Conservation (phyloP, 1,140 invertebrate species). For the Magallana angulata region DNA sequence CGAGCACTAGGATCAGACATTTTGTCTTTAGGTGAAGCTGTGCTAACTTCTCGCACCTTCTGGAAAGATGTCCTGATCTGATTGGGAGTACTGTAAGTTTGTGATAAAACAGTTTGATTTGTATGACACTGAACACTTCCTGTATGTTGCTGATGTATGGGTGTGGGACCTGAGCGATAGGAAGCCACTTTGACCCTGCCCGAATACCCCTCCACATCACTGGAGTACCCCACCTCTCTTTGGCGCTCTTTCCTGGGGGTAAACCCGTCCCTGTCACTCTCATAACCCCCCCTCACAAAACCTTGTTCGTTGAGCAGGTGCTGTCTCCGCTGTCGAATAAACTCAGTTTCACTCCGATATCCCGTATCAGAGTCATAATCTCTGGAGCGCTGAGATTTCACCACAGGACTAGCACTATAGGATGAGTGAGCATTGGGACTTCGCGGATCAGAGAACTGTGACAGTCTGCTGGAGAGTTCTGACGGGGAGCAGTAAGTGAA, state of each 20-base stretch:
- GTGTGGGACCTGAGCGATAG: constrained; percentile 52
- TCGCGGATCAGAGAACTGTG: constrained; percentile 33
- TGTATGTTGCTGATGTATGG: constrained; percentile 54
- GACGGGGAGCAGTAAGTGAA: constrained; percentile 57
- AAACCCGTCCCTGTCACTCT: constrained; percentile 58
- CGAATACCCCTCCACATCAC: constrained; percentile 73
- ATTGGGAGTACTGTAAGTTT: constrained; percentile 33
- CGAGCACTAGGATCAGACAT: constrained; percentile 57
- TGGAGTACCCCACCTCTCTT: constrained; percentile 70
- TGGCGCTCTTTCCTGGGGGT: constrained; percentile 47
- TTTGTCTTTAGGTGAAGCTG: constrained; percentile 64
- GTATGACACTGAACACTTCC: constrained; percentile 65
- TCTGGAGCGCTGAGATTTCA: constrained; percentile 60
- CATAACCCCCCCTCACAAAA: constrained; percentile 48
- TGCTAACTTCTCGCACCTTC: constrained; percentile 46
- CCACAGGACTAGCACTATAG: constrained; percentile 58
- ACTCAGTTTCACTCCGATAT: constrained; percentile 75
- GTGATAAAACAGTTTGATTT: constrained; percentile 27
- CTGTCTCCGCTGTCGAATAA: constrained; percentile 59
- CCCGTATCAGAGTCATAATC: constrained; percentile 78
- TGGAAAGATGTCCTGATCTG: constrained; percentile 39
- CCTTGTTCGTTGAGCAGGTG: constrained; percentile 47
- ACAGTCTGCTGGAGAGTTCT: constrained; percentile 57
- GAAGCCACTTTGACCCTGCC: constrained; percentile 57
- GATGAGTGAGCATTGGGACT: constrained; percentile 34